Evolutionary conservation across 2,888 invertebrate species (phyloP), one percentile per base, ranked within the genome.

Genomic region (Emmelina monodactyla): DNA sequence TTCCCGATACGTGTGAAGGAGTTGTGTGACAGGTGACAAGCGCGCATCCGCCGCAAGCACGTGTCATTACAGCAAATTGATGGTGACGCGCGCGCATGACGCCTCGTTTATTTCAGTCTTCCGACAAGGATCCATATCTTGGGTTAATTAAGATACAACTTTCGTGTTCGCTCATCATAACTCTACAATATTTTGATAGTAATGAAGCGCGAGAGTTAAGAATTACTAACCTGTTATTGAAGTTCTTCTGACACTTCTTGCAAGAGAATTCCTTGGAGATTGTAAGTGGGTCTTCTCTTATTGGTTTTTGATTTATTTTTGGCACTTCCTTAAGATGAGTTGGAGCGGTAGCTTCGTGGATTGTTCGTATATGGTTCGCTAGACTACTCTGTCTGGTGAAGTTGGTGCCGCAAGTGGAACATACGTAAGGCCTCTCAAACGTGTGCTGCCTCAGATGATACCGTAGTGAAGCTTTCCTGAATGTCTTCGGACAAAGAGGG

Each of bases 391-490:
- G 84, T 15, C 88, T 72, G 0, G 85, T 83, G 53, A 91, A 92
- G 40, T 83, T 83, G 0, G 83, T 71, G 1, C 66, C 67, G 53
- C 92, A 92, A 3, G 71, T 55, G 0, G 73, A 61, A 49, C 92
- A 92, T 2, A 75, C 65, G 49, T 84, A 90, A 0, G 88, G 88
- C 39, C 86, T 82, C 53, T 92, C 92, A 16, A 86, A 84, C 0
- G 91, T 91, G 51, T 92, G 92, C 35, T 83, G 82, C 19, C 88
- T 80, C 29, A 92, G 63, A 58, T 92, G 91, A 37, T 83, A 83
- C 1, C 86, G 82, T 11, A 92, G 62, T 0, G 88, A 87, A 7
- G 83, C 66, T 54, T 89, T 91, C 7, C 75, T 69, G 45, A 87
- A 89, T 4, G 59, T 57, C 53, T 86, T 88, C 1, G 82, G 69